Base-by-base conservation (phyloP, 2,113 vertebrate genomes). In the Cololabis saira region DNA sequence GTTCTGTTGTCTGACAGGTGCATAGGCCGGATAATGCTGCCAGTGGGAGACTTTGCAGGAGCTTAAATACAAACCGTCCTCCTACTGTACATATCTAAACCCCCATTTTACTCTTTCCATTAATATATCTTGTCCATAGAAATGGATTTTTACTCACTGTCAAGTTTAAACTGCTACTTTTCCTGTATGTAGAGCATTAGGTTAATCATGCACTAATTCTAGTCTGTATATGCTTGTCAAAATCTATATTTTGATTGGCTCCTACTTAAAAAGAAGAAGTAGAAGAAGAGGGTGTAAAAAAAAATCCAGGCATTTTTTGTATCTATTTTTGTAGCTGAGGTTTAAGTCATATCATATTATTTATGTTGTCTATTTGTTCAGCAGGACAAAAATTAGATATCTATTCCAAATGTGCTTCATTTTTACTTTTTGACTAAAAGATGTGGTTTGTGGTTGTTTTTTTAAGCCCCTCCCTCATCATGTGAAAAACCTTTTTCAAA, bases 61-160 rank as follows among this genome's bases (percentile, higher is more conserved):
- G 89, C 87, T 90, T 90, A 89, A 87, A 88, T 65, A 87, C 85
- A 83, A 85, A 80, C 83, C 81, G 84, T 87, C 86, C 87, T 86
- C 87, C 87, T 86, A 83, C 90, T 86, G 85, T 88, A 90, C 89
- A 92, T 88, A 88, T 87, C 87, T 89, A 85, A 89, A 88, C 83
- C 84, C 85, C 87, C 82, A 85, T 87, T 92, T 89, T 88, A 89
- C 82, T 83, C 58, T 75, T 81, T 82, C 77, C 88, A 87, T 86
- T 83, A 74, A 74, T 83, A 92, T 89, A 80, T 90, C 83, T 87
- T 83, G 83, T 85, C 83, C 75, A 82, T 72, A 76, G 87, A 87
- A 87, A 84, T 81, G 75, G 83, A 83, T 87, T 87, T 86, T 83
- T 87, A 86, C 75, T 86, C 77, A 78, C 85, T 89, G 87, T 87